Evolutionary conservation across 1,140 invertebrate species (phyloP), one percentile per base, ranked within the genome.

Genomic region (Samia ricini): DNA sequence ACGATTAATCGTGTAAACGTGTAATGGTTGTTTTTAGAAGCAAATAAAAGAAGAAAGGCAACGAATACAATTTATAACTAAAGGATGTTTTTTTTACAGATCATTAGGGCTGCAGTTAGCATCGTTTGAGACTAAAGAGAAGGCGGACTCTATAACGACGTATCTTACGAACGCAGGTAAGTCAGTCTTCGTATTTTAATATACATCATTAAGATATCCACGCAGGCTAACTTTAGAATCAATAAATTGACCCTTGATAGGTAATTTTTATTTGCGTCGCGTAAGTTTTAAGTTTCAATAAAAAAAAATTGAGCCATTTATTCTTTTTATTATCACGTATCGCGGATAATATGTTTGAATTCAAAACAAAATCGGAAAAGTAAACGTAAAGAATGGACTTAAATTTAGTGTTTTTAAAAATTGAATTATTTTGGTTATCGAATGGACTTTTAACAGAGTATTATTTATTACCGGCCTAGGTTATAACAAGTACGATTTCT

Each of bases 81-180:
- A 42, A 8, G 10, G 10, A 1, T 2, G 15, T 20, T 52, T 29
- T 75, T 26, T 62, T 90, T 85, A 51, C 83, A 91, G 96, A 74
- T 97, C 95, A 24, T 88, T 97, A 74, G 96, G 96, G 22, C 90
- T 97, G 66, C 96, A 97, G 76, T 90, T 97, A 71, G 94, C 95
- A 20, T 96, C 95, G 18, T 96, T 97, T 74, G 95, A 96, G 82
- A 96, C 95, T 0, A 94, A 94, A 79, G 96, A 97, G 88, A 97
- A 97, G 85, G 94, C 95, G 4, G 95, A 96, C 75, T 94, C 94
- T 49, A 95, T 97, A 91, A 94, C 94, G 56, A 94, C 95, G 61
- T 97, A 96, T 80, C 89, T 97, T 29, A 94, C 92, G 68, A 95
- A 96, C 88, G 96, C 95, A 79, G 94, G 94, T 89, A 74, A 77